Conservation (phyloP, 2,888 invertebrate species). For the Octonoba sinensis region DNA sequence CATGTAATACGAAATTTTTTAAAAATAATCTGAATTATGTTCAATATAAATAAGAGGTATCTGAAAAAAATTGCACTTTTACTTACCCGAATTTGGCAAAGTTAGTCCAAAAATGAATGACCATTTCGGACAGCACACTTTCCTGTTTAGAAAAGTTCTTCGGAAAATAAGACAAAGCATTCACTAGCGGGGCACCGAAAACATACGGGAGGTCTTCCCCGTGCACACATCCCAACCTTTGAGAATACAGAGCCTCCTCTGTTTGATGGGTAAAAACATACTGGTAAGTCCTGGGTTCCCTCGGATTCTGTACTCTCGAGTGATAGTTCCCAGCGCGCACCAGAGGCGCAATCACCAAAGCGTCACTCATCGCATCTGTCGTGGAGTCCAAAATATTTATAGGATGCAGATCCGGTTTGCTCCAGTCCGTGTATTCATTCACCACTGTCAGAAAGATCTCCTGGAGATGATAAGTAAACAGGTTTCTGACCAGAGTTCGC, state of each 20-base stretch:
- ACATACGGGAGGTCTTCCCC: conserved; percentile 84
- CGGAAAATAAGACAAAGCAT: conserved; percentile 74
- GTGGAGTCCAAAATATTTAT: conserved; percentile 76
- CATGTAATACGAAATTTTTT: too few relatives aligned
- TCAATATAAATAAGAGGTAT: too few relatives aligned
- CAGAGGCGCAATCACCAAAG: conserved; percentile 90
- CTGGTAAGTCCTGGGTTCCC: conserved; percentile 67
- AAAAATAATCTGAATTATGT: too few relatives aligned
- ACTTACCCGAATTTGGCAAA: conserved; percentile 68
- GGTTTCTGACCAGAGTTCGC: conserved; percentile 70
- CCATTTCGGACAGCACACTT: conserved; percentile 80
- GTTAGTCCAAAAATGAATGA: conserved; percentile 76
- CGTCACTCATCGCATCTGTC: conserved; percentile 91
- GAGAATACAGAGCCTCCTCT: conserved; percentile 68
- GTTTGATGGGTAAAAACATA: conserved; percentile 71
- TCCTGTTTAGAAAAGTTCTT: conserved; percentile 83
- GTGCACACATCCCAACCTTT: conserved; percentile 83
- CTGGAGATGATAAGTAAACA: conserved; percentile 59
- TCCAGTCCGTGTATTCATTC: conserved; percentile 98
- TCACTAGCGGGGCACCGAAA: conserved; percentile 78
- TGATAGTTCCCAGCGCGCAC: conserved; percentile 90
- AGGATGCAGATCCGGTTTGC: conserved; percentile 76
- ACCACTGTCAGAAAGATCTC: conserved; percentile 79
- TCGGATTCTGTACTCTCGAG: conserved; percentile 75
- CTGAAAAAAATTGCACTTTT: too few relatives aligned